Base-by-base conservation (phyloP, 2,797 vertebrate species). In the Heliangelus exortis region DNA sequence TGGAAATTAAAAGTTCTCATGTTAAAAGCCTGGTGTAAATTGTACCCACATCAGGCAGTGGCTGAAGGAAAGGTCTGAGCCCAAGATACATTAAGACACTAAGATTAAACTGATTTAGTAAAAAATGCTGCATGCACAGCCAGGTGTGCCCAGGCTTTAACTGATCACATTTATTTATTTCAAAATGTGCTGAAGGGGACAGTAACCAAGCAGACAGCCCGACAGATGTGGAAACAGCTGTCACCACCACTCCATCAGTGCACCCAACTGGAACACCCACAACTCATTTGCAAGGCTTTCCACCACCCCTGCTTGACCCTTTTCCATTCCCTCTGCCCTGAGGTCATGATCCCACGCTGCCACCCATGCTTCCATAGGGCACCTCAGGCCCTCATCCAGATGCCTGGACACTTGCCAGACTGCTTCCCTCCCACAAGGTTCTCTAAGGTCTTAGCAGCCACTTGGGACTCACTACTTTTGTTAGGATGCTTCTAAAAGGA, bases 121-220 rank as follows among this genome's bases (percentile, higher is more conserved):
- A 34, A 48, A 80, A 67, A 18, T 0, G 2, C n/a, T n/a, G 77
- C 72, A 36, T 6, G 29, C 4, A 2, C 2, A 9, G 13, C 63
- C 67, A 61, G n/a, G 54, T 10, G 9, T 1, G 7, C 59, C 13
- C 13, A 33, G 75, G 22, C 17, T 79, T 47, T 3, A 28, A 55
- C 33, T 28, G 50, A 22, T 9, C 29, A 36, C 2, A 0, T 33
- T 23, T 28, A 0, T 33, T 23, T 28, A 26, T 21, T 36, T 31
- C 58, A n/a, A 41, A 43, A 17, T 0, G 0, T 16, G 50, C n/a
- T 0, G 1, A 34, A 57, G 53, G 23, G 36, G 22, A 31, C 54
- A 22, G 26, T 4, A 61, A 63, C 13, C 65, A 57, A 80, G 79
- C 69, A 34, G 78, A 18, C 7, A 14, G 53, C 1, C 23, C 10